These are phyloP conservation scores for Oreochromis spilurus DNA, from an alignment of 2,113 vertebrate species.

Conservation along the genomic window DNA sequence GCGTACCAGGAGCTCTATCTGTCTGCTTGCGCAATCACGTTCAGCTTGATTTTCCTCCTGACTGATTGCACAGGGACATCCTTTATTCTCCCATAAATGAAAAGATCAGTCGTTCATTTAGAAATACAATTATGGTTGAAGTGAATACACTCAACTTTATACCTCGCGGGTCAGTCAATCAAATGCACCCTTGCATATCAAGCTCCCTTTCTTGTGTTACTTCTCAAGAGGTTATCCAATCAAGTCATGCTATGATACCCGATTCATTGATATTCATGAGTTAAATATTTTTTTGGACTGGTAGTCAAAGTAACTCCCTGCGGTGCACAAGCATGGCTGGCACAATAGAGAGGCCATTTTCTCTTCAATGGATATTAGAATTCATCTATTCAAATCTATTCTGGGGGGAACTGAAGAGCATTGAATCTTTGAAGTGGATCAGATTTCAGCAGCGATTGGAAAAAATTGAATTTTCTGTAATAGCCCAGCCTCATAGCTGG, in stretches of 20 bases:
- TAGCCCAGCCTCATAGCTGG: not conserved
- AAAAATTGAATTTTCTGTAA: constrained; percentile 40
- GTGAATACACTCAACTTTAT: constrained; percentile 74
- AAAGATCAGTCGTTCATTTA: constrained; percentile 23
- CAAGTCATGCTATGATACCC: constrained; percentile 25
- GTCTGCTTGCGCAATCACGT: not conserved
- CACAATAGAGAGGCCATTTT: constrained; percentile 50
- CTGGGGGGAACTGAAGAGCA: constrained; percentile 29
- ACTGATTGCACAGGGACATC: not conserved
- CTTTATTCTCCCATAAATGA: constrained; percentile 1
- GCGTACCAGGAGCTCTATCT: not conserved
- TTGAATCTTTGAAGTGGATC: constrained; percentile 60
- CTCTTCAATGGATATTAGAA: constrained; percentile 51
- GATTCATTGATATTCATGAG: constrained; percentile 64
- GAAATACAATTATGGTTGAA: constrained; percentile 24
- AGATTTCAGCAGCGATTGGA: constrained; percentile 37
- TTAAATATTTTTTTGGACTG: constrained; percentile 53
- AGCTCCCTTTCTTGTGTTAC: not conserved
- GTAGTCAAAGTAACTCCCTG: constrained; percentile 56
- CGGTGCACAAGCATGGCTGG: constrained; percentile 3
- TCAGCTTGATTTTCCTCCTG: not conserved
- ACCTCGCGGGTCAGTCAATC: constrained; percentile 79
- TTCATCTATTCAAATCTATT: constrained; percentile 72
- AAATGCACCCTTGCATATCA: not conserved
- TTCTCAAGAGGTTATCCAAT: constrained; percentile 52